Evolutionary conservation across 2,888 invertebrate species (phyloP).

Genomic region (Pegoplata infirma): DNA sequence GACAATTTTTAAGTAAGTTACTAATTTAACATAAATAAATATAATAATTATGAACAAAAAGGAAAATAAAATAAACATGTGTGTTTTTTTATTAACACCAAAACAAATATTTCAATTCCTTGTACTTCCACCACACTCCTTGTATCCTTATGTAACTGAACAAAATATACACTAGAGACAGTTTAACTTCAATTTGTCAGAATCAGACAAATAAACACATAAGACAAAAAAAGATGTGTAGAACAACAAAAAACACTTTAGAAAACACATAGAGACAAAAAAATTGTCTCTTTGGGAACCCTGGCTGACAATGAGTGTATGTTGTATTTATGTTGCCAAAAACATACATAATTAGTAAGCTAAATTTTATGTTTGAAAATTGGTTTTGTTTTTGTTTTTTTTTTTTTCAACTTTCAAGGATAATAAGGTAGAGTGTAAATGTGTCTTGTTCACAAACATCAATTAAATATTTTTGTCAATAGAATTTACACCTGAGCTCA

Average conservation of each 20-base stretch:
- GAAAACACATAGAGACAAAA: not conserved
- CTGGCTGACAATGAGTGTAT: constrained; percentile 3
- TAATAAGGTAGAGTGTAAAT: constrained; percentile 34
- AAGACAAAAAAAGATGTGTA: constrained; percentile 27
- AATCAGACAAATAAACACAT: constrained; percentile 45
- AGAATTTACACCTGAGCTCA: constrained; percentile 78
- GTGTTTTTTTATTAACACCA: constrained; percentile 27
- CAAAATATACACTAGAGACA: constrained; percentile 41
- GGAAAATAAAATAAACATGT: not conserved
- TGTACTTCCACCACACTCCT: not conserved
- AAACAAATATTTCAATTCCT: constrained; percentile 18
- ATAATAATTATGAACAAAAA: not conserved
- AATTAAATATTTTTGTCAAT: constrained; percentile 76
- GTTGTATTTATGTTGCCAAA: constrained; percentile 40
- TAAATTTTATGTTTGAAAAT: constrained; percentile 47
- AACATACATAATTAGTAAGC: constrained; percentile 57
- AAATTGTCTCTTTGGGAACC: constrained; percentile 47
- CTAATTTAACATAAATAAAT: no score
- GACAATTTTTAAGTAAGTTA: no score
- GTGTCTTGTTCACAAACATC: constrained; percentile 63
- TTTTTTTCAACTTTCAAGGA: constrained; percentile 27
- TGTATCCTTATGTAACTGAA: not conserved
- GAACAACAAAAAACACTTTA: constrained; percentile 35
- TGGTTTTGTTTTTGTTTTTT: constrained; percentile 7
- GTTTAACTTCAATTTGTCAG: constrained; percentile 62